These are phyloP conservation scores for Steromphala cineraria DNA, from an alignment of 2,888 invertebrate genomes.

Conservation along the genomic window DNA sequence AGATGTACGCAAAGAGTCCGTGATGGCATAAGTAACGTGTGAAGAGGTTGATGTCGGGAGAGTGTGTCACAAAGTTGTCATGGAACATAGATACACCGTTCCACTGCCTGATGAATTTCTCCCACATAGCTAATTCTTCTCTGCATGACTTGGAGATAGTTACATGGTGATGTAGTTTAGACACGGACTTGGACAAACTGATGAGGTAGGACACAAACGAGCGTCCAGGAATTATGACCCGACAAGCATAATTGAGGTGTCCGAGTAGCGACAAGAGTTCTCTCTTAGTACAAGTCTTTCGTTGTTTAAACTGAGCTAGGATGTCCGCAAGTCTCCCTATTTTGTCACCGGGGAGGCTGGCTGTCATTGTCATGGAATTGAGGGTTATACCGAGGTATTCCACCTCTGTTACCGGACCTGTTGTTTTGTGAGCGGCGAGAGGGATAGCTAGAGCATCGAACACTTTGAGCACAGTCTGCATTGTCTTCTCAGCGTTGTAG, in stretches of 20 bases:
- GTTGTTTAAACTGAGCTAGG: background rate
- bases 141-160: too few species aligned
- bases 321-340: slow-evolving; percentile 21
- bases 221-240: too few species aligned
- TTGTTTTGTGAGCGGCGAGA: slow-evolving; percentile 30
- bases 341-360: slow-evolving; percentile 33
- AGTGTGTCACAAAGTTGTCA: background rate
- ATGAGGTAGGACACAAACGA: slow-evolving; percentile 37
- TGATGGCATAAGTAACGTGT: too few species aligned
- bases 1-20: too few species aligned
- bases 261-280: too few species aligned
- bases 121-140: slow-evolving; percentile 34
- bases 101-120: slow-evolving; percentile 12
- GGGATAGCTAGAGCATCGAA: slow-evolving; percentile 30
- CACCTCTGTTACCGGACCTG: slow-evolving; percentile 29
- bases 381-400: slow-evolving; percentile 38
- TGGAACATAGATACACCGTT: slow-evolving; percentile 27
- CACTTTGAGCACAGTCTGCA: slow-evolving; percentile 1
- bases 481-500: background rate
- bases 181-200: background rate
- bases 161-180: background rate
- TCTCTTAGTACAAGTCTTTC: slow-evolving; percentile 32
- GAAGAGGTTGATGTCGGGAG: too few species aligned
- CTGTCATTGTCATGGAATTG: slow-evolving; percentile 31
- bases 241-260: too few species aligned